Base-by-base conservation (phyloP, 2,797 vertebrate species). In the Momotus momota region DNA sequence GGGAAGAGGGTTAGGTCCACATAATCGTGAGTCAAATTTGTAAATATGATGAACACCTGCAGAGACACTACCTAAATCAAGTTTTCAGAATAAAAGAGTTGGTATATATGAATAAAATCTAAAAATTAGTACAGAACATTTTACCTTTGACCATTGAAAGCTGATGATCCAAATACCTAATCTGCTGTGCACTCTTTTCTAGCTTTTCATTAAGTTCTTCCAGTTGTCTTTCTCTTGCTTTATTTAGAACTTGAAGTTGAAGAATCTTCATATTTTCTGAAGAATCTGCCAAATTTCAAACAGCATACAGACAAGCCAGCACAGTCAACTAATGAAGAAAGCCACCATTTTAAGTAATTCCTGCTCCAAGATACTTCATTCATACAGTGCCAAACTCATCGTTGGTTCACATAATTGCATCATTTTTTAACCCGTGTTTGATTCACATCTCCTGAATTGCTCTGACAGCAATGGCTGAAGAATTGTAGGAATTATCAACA, bases 131-230 rank as follows among this genome's bases (percentile, higher is more conserved):
- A 81, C 7, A 81, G 85, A 93, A 49, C 1, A 40, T 72, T 94
- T 91, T 97, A 99, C 99, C 99, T 99, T 98, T 99, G 62, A 98
- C 91, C 8, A 99, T 98, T 23, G 98, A 98, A 97, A 99, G 98
- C 94, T 99, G 99, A 96, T 99, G 99, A 93, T 99, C 99, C 45
- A 99, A 92, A 90, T 98, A 99, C 92, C 99, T 98, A 97, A 99
- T 98, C 65, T 99, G 99, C 61, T 99, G 99, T 13, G 98, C 98
- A 51, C 98, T 98, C 92, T 99, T 99, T 87, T 99, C 99, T 81
- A 99, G 97, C 81, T 99, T 99, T 85, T 96, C 98, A 92, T 98
- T 98, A 96, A 99, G 97, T 88, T 99, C 99, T 93, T 99, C 98
- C 51, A 99, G 98, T 94, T 99, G 99, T 95, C 99, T 99, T 81